A percentile compares a stretch with the other conserved stretches of the same genome.
These are phyloP conservation scores for Nomada fabriciana DNA, from an alignment of 2,888 invertebrate genomes.

Conservation along the genomic window DNA sequence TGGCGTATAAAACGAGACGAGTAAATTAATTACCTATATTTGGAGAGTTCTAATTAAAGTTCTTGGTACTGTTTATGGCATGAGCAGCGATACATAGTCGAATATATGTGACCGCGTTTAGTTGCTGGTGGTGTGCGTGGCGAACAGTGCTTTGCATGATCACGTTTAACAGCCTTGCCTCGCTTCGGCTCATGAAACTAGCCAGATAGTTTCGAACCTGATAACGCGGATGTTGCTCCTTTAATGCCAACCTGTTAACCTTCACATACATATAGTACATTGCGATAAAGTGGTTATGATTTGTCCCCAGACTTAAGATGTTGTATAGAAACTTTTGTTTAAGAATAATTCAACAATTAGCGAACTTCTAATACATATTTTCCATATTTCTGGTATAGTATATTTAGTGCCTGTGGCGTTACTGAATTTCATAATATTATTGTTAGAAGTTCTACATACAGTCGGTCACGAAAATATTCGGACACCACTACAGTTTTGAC, in stretches of 20 bases:
- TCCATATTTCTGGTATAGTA: no score
- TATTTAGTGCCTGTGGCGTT: no score
- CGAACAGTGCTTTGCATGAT: slow-evolving; percentile 33
- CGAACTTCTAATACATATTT: no score
- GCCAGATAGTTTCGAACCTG: slow-evolving; percentile 44
- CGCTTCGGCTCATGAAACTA: slow-evolving; percentile 25
- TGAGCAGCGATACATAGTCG: slow-evolving; percentile 42
- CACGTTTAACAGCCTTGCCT: slow-evolving; percentile 30
- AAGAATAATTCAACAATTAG: no score
- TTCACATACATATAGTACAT: background rate
- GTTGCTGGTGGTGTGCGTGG: slow-evolving; percentile 35
- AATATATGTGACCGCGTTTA: slow-evolving; percentile 52
- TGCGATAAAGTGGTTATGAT: background rate
- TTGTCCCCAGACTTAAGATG: background rate
- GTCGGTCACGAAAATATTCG: no score
- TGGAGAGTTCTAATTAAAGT: slow-evolving; percentile 75
- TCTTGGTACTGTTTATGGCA: slow-evolving; percentile 71
- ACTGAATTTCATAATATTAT: no score
- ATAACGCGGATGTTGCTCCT: slow-evolving; percentile 24
- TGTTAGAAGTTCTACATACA: background rate
- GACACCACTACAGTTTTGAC: no score
- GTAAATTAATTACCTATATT: slow-evolving; percentile 75
- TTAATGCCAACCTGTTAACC: slow-evolving; percentile 15
- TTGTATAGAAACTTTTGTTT: no score
- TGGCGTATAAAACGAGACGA: slow-evolving; percentile 33